Evolutionary conservation across 1,140 invertebrate species (phyloP), one percentile per base, ranked within the genome.

Genomic region (Bombus impatiens): DNA sequence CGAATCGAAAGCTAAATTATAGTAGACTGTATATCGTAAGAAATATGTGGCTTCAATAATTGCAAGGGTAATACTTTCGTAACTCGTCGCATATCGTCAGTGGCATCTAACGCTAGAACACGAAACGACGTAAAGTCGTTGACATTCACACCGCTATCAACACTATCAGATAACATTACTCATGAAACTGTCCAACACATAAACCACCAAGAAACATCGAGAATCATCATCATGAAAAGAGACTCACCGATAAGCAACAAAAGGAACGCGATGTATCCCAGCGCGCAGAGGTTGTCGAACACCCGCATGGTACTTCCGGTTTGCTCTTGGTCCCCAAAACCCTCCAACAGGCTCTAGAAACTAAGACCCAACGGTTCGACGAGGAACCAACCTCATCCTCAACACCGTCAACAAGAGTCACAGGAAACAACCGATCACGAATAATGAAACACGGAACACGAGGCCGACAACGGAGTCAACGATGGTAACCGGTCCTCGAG

Each of bases 181-280:
- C 62, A 12, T 32, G 47, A 59, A 28, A 59, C 62, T 13, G 5
- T 8, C 5, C 25, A 53, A 53, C 47, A 53, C 5, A 53, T 6
- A 22, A 53, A 22, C 18, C 47, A 53, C 12, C 12, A n/a, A 15
- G 10, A 57, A 53, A 1, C 15, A 35, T 67, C 15, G 47, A 53
- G 47, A 53, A 32, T 32, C n/a, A 32, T 35, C 32, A 1, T 32
- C 13, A 15, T 15, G 15, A 3, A 67, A 22, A 15, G 15, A 57
- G 42, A 89, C 94, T 93, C 91, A 95, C 94, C 94, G 70, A 91
- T 86, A 40, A 93, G 88, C 68, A 92, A 89, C 78, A 94, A 87
- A 44, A 94, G 81, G 47, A 94, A 91, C 86, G 91, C 91, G 37
- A 90, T 90, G 87, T 91, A 92, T 53, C 87, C 92, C 65, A 94